phyloP scores from a whole-genome alignment of 53 echinoderm and acorn worm genomes.

The Glandiceps talaboti region DNA sequence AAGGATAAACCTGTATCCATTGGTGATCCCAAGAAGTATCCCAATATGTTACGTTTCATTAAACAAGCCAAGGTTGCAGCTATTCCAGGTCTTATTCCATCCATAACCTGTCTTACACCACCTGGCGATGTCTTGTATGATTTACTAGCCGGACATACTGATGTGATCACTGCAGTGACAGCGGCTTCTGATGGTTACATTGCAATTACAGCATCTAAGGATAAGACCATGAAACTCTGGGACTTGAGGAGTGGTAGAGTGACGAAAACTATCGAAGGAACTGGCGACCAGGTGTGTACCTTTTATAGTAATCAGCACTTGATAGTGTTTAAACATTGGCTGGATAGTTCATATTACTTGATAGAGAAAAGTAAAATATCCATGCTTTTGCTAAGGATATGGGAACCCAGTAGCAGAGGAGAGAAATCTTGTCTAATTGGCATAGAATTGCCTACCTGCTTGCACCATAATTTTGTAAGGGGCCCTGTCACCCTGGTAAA shows the following conservation, averaged over 20 bases:
- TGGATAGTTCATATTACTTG: too few species aligned
- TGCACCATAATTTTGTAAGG: too few species aligned
- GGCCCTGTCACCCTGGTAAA: too few species aligned
- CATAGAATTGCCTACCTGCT: too few species aligned
- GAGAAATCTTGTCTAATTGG: too few species aligned
- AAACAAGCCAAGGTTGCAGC: constrained; percentile 33
- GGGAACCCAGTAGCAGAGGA: too few species aligned
- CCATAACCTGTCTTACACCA: constrained; percentile 64
- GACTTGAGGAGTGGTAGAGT: constrained; percentile 73
- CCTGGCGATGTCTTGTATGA: constrained; percentile 88
- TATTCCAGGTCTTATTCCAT: constrained; percentile 62
- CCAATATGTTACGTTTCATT: constrained; percentile 36
- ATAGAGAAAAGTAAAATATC: too few species aligned
- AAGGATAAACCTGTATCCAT: constrained; percentile 67
- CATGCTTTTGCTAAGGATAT: too few species aligned
- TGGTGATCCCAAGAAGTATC: constrained; percentile 71
- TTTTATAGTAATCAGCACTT: too few species aligned
- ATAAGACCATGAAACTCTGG: constrained; percentile 73
- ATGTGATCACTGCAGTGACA: constrained; percentile 70
- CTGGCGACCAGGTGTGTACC: constrained; percentile 38
- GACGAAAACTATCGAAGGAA: constrained; percentile 51
- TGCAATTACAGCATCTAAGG: constrained; percentile 70
- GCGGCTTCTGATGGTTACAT: constrained; percentile 37
- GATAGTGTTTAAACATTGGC: too few species aligned
- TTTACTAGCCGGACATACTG: constrained; percentile 77